Percentiles rank a stretch among this genome's conserved stretches.
phyloP scores from a whole-genome alignment of 2,888 invertebrate species.

The Pecten maximus region DNA sequence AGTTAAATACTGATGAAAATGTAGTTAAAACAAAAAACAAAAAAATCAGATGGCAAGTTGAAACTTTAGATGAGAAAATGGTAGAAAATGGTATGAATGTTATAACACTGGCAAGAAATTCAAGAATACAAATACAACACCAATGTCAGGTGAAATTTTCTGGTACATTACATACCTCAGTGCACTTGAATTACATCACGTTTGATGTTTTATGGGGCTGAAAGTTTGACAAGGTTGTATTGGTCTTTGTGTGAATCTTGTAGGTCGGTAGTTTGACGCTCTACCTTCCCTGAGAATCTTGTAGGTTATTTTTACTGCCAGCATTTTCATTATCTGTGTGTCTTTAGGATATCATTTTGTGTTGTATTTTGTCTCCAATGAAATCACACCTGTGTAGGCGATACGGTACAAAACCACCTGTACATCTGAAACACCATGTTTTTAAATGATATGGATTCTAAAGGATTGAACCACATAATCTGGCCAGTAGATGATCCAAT shows the following conservation, averaged over 20 bases:
- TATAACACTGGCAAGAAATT: too few species aligned
- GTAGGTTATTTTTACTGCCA: not conserved
- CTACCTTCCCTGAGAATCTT: not conserved
- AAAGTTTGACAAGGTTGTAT: not conserved
- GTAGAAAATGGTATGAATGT: too few species aligned
- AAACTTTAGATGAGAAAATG: too few species aligned
- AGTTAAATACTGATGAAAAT: too few species aligned
- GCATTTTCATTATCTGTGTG: not conserved
- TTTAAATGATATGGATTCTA: too few species aligned
- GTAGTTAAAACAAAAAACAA: too few species aligned
- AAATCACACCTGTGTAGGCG: not conserved
- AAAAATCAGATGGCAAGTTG: too few species aligned
- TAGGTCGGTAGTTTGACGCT: not conserved
- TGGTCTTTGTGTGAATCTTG: not conserved
- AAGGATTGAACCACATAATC: too few species aligned
- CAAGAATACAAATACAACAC: not conserved
- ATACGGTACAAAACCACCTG: not conserved
- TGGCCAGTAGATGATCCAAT: too few species aligned
- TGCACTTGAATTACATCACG: constrained; percentile 10
- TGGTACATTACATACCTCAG: not conserved
- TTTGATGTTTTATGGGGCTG: constrained; percentile 13
- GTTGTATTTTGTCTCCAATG: not conserved
- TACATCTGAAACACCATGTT: not conserved
- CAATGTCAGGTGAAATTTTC: not conserved
- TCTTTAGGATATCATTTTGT: not conserved